Percentiles rank a stretch among this genome's conserved stretches.
Evolutionary conservation across 2,113 vertebrate genomes (phyloP).

Genomic region (Xenus cinereus): DNA sequence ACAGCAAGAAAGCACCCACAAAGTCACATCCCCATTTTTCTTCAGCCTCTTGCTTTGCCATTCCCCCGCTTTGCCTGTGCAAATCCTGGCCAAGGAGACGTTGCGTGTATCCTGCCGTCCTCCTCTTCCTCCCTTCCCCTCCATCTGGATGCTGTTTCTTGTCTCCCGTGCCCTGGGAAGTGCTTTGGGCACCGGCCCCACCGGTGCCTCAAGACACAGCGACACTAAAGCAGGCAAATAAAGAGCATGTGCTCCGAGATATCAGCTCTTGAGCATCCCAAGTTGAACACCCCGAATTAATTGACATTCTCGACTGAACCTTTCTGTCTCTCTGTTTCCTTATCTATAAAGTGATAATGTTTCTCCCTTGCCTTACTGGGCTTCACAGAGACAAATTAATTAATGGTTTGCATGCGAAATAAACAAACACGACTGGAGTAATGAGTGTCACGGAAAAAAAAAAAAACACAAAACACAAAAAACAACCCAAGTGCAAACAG

Average conservation of each 20-base stretch:
- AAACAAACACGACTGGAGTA: background rate
- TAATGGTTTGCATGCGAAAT: background rate
- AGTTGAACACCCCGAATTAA: background rate
- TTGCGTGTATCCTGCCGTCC: background rate
- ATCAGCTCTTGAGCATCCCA: background rate
- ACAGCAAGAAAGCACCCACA: background rate
- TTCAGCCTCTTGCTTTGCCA: background rate
- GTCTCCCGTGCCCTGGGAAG: background rate
- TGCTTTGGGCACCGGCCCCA: background rate
- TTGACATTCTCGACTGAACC: background rate
- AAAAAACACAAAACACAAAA: background rate
- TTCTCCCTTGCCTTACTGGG: background rate
- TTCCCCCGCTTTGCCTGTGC: background rate
- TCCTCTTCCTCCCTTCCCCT: background rate
- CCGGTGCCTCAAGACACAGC: background rate
- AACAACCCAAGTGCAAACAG: background rate
- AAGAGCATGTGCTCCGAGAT: accelerated
- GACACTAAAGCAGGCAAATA: background rate
- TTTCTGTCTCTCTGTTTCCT: background rate
- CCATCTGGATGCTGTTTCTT: background rate
- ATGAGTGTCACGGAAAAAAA: background rate
- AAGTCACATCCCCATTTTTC: background rate
- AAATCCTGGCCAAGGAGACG: background rate
- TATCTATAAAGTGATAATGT: background rate
- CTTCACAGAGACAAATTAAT: conserved; percentile 37